Conservation (phyloP, 2,113 vertebrate genomes). For the Zosterops japonicus region DNA sequence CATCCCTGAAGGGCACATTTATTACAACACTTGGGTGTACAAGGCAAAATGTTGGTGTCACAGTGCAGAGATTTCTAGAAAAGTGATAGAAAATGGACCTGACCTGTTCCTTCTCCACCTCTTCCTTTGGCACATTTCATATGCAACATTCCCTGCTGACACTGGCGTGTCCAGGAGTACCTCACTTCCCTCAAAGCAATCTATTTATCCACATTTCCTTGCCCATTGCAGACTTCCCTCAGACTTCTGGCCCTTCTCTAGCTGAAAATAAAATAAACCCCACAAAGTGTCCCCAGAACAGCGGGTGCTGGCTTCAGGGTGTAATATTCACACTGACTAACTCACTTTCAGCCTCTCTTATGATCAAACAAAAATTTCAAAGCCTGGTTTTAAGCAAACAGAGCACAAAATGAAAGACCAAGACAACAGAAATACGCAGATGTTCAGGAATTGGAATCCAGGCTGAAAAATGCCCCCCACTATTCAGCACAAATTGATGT, state of each 20-base stretch:
- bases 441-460: constrained; percentile 26
- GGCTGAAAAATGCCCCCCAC: constrained; percentile 16
- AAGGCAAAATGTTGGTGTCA: fast-evolving
- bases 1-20: background rate
- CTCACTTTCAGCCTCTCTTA: background rate
- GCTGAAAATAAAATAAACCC: background rate
- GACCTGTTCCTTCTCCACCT: background rate
- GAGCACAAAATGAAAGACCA: background rate
- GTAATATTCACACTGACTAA: background rate
- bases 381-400: background rate
- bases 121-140: background rate
- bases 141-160: background rate
- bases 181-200: background rate
- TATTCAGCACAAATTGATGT: background rate
- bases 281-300: background rate
- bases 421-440: background rate
- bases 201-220: background rate
- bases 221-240: background rate
- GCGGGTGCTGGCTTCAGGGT: background rate
- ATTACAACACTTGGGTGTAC: fast-evolving
- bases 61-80: background rate
- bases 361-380: background rate
- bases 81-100: background rate
- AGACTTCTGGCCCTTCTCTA: background rate
- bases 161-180: background rate